Base-by-base conservation (phyloP, 2,797 vertebrate species). In the Choloepus didactylus region DNA sequence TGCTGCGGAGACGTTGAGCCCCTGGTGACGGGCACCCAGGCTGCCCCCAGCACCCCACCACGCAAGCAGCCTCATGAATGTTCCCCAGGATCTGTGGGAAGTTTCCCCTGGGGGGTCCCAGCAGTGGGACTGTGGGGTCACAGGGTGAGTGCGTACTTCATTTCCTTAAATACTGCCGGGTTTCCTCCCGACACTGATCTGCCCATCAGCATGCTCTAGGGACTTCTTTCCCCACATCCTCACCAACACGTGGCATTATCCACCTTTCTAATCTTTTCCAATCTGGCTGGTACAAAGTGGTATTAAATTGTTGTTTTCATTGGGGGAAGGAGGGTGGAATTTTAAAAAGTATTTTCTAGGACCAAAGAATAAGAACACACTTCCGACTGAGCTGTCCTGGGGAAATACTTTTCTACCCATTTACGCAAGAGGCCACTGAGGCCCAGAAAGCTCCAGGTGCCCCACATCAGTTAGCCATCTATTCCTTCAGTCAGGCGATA, bases 141-240 rank as follows among this genome's bases (percentile, higher is more conserved):
- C 0, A 29, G 51, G 16, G 9, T 4, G 0, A 0, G 1, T 1
- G 1, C 15, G 7, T 0, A 0, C 51, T 35, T 54, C 4, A 2
- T 21, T 11, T 35, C 64, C 49, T 41, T 27, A 0, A 54, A 44
- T 7, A 1, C 21, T 1, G 15, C 15, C 51, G 5, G 25, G 44
- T 49, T 59, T 54, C 88, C 44, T 64, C 49, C 41, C 27, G 70
- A n/a, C 14, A 1, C 51, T 1, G 25, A 4, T 0, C 1, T 23
- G 15, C 9, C 67, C 35, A 16, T 25, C n/a, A 9, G 4, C 73
- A 18, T 4, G 29, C 73, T 31, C 51, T 6, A 19, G 73, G 73
- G 27, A 31, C 9, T 27, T 29, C 9, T 23, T 73, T 59, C 11
- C 5, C 18, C 16, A 5, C 19, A 0, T 0, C 1, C 6, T 4